Base-by-base conservation (phyloP, 2,797 vertebrate genomes). In the Enteromius afrohamiltoni region DNA sequence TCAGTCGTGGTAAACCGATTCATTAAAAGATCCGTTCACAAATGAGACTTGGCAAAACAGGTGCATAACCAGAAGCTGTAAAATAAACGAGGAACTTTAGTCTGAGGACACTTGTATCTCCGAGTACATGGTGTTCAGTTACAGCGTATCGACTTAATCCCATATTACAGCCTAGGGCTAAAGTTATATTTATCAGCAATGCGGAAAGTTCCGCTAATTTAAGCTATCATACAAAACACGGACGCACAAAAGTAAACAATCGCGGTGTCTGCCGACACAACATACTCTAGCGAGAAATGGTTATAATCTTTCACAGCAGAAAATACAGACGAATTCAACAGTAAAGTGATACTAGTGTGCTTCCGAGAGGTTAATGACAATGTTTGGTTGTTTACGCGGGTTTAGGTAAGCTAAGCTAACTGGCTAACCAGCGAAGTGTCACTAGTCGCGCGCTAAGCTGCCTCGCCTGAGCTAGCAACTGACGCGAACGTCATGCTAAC, bases 401-500 rank as follows among this genome's bases (percentile, higher is more conserved):
- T 76, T 80, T 67, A 42, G 34, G 7, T 26, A 29, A 71, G 82
- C 82, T 83, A 83, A 62, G 82, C 82, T 83, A 83, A 78, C 82
- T 37, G 65, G 75, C 82, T 83, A 83, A 49, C 37, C 74, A 70
- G 80, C 70, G 58, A 75, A 82, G 82, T 71, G 82, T 78, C 75
- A 83, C 65, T 78, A 42, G 62, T 83, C 8, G 65, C 37, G 82
- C 51, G 82, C 82, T 83, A 70, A 77, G 71, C 73, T 74, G 77
- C 79, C 40, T 49, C 40, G 68, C 79, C 29, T 34, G 6, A 77
- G 81, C 74, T 83, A 83, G 82, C 82, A 58, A 65, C 81, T 37
- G 75, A 70, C 82, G 23, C 40, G 8, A 51, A 67, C 60, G 29
- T 71, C 68, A 47, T 2, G 5, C 26, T 47, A 37, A 37, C 40